These are phyloP conservation scores for Lasius platythorax DNA, from an alignment of 2,888 invertebrate species.

Conservation along the genomic window DNA sequence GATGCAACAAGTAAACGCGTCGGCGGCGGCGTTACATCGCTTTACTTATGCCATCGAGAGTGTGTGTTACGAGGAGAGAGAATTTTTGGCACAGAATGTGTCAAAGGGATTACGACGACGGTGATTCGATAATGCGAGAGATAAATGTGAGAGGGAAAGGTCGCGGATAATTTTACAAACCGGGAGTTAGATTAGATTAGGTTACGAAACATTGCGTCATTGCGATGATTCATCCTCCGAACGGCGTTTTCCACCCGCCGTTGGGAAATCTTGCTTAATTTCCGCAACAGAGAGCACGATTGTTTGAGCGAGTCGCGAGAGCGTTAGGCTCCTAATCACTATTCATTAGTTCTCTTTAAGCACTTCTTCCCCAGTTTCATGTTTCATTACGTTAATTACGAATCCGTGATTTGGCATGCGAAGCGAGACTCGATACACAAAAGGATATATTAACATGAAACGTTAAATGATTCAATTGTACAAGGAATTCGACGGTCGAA, in stretches of 20 bases:
- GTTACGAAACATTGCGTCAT: conserved; percentile 45
- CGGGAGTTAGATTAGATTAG: background rate
- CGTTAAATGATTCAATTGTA: conserved; percentile 25
- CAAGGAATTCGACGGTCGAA: background rate
- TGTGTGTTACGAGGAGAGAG: background rate
- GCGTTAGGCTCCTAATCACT: conserved; percentile 47
- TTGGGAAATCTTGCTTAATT: conserved; percentile 55
- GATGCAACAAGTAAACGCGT: conserved; percentile 47
- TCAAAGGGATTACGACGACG: conserved; percentile 27
- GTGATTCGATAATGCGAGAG: conserved; percentile 30
- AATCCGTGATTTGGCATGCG: conserved; percentile 32
- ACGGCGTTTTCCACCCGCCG: conserved; percentile 43
- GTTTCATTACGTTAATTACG: conserved; percentile 47
- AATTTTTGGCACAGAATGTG: conserved; percentile 32
- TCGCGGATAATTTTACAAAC: conserved; percentile 26
- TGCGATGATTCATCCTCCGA: conserved; percentile 38
- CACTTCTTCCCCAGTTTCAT: conserved; percentile 37
- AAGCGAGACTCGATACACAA: conserved; percentile 18
- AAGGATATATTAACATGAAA: conserved; percentile 25
- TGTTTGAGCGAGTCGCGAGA: conserved; percentile 40
- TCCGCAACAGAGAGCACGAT: conserved; percentile 40
- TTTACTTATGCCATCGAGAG: conserved; percentile 19
- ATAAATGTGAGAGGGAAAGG: conserved; percentile 9
- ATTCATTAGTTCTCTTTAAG: conserved; percentile 45
- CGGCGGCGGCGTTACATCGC: conserved; percentile 30